Percentiles rank a stretch among this genome's conserved stretches.
These are phyloP conservation scores for Otolemur crassicaudatus DNA, from an alignment of 2,797 vertebrate genomes.

Conservation along the genomic window DNA sequence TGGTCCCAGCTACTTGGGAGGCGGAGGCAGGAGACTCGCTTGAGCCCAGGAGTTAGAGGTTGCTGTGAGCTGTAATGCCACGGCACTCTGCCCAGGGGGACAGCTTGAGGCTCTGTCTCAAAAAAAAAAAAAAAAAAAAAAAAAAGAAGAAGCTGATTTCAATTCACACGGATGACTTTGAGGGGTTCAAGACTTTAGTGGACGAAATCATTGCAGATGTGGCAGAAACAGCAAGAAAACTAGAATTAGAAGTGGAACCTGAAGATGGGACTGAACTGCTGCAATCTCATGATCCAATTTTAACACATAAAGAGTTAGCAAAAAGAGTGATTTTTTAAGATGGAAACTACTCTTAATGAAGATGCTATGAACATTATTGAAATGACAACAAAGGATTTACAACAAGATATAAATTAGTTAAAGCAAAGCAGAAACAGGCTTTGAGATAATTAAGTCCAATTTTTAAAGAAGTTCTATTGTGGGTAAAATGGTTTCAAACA, in stretches of 20 bases:
- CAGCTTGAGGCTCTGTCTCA: no score
- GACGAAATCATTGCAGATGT: neutral
- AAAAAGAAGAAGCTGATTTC: neutral
- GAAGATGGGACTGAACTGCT: neutral
- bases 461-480: neutral
- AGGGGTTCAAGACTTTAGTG: neutral
- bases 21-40: no score
- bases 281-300: neutral
- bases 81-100: no score
- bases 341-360: neutral
- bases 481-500: neutral
- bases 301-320: neutral
- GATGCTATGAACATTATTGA: neutral
- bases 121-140: no score
- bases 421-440: neutral
- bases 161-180: neutral
- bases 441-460: neutral
- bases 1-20: no score
- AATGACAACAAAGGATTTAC: neutral
- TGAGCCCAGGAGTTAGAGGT: no score
- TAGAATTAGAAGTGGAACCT: neutral
- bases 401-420: neutral
- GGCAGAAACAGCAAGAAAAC: neutral
- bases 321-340: neutral
- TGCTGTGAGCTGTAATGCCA: no score